phyloP scores from a whole-genome alignment of 1,140 invertebrate genomes.

The Drosophila littoralis region DNA sequence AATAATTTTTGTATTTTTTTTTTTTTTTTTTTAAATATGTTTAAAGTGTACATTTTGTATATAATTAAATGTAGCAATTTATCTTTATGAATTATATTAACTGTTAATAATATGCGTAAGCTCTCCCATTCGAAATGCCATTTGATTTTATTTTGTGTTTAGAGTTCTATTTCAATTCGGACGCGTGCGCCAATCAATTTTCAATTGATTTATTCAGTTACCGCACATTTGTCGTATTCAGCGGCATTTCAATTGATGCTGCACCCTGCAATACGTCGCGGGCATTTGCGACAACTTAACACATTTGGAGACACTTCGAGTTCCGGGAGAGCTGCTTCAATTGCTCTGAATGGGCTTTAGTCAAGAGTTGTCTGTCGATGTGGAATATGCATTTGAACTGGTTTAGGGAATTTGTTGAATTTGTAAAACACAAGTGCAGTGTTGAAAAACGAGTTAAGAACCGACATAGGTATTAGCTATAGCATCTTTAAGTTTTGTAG shows the following conservation, averaged over 20 bases:
- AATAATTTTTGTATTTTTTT: conserved; percentile 26
- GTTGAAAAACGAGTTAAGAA: too few relatives aligned
- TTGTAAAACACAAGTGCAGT: too few relatives aligned
- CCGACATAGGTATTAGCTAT: too few relatives aligned
- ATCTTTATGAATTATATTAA: conserved; percentile 63
- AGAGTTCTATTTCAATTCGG: background rate
- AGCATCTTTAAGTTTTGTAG: too few relatives aligned
- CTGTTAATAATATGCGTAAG: conserved; percentile 73
- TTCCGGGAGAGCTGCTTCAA: too few relatives aligned
- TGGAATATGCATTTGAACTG: too few relatives aligned
- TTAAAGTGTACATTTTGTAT: conserved; percentile 72
- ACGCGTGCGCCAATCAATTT: conserved; percentile 35
- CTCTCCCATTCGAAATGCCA: conserved; percentile 20
- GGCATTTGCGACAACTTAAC: background rate
- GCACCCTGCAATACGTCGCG: background rate
- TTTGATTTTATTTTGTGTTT: conserved; percentile 9
- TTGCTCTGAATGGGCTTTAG: too few relatives aligned
- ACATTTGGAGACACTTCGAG: too few relatives aligned
- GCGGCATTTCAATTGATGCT: conserved; percentile 23
- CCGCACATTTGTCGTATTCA: background rate
- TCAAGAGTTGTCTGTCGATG: too few relatives aligned
- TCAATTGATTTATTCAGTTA: conserved; percentile 25
- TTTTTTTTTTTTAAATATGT: conserved; percentile 34
- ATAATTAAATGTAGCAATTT: conserved; percentile 68
- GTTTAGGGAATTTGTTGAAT: too few relatives aligned